Evolutionary conservation across 2,797 vertebrate species (phyloP), one percentile per base, ranked within the genome.

Genomic region (Adrianichthys oophorus): DNA sequence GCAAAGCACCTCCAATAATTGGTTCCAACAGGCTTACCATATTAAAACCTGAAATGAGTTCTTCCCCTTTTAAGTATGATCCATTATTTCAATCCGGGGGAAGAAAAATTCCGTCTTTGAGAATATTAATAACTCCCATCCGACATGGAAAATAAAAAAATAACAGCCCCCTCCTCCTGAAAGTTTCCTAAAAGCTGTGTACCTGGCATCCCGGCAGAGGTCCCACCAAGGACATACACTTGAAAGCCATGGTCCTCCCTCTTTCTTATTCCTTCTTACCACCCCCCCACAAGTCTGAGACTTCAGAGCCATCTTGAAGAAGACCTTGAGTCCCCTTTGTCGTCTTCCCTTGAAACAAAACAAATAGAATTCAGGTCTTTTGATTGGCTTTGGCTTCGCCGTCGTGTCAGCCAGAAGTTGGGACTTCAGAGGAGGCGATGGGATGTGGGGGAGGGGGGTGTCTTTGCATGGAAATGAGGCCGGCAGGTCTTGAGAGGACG

Each of bases 291-390:
- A 56, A 91, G 86, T 85, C 93, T 93, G 76, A 56, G 92, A 92
- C 85, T 92, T 94, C 92, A 94, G 80, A 87, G 94, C 74, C 56
- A 92, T 90, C 91, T 95, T 94, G 91, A 97, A 97, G 92, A 95
- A 95, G 79, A 92, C 95, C 91, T 98, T 95, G 77, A 95, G 95
- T 89, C 86, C 80, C 85, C 95, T 93, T 96, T 97, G 92, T 97
- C 95, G 15, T 81, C 94, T 79, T 96, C 95, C 95, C 95, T 98
- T 93, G 86, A 95, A 97, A 93, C 65, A 93, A 94, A 92, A 94
- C 88, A 95, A 94, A 96, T 77, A 94, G 90, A 94, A 93, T 68
- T 89, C 76, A 88, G 87, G 85, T 85, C 90, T 91, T 93, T 93
- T 93, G 91, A 93, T 92, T 91, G 92, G 88, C 76, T 86, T 74